Evolutionary conservation across 2,113 vertebrate genomes (phyloP).

Genomic region (Sminthopsis crassicaudata): DNA sequence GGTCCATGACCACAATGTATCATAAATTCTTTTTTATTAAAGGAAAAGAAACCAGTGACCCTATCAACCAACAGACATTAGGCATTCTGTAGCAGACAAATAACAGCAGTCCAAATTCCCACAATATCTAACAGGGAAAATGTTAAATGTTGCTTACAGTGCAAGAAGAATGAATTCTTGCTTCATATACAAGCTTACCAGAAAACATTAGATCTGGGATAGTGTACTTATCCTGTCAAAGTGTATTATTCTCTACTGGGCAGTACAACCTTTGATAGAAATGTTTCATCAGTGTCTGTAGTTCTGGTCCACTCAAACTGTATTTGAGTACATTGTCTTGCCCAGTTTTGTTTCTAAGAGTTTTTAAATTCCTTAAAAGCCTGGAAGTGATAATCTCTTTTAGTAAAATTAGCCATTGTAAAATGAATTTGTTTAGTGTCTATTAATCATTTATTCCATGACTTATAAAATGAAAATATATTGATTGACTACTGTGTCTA

Average conservation of each 20-base stretch:
- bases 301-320: not conserved
- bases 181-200: not conserved
- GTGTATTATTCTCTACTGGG: not conserved
- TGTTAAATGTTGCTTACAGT: not conserved
- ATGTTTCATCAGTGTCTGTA: not conserved
- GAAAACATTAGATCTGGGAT: not conserved
- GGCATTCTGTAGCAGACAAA: not conserved
- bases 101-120: not conserved
- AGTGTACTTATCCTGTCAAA: not conserved
- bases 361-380: not conserved
- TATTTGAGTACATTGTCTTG: not conserved
- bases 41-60: not conserved
- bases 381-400: not conserved
- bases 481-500: not conserved
- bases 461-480: not conserved
- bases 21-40: slow-evolving; percentile 5
- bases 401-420: not conserved
- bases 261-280: not conserved
- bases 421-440: not conserved
- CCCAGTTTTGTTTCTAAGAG: not conserved
- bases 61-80: not conserved
- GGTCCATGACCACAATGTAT: not conserved
- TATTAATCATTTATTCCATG: not conserved
- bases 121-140: not conserved
- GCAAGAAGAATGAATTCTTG: not conserved